Evolutionary conservation across 2,113 vertebrate species (phyloP), one percentile per base, ranked within the genome.

Genomic region (Suncus etruscus): DNA sequence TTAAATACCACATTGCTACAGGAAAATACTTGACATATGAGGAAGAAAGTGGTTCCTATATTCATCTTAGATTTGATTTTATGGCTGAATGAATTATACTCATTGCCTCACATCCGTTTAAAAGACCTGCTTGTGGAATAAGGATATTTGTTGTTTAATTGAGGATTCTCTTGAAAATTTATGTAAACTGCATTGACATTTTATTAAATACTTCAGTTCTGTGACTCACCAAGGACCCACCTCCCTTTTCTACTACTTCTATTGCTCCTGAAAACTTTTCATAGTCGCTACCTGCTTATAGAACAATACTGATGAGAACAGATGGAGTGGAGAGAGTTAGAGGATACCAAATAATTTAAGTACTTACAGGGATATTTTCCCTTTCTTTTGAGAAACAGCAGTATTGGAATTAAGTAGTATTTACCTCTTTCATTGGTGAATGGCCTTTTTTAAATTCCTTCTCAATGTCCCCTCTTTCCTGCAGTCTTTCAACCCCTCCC

Each of bases 1-100:
- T 84, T 85, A 92, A 95, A 91, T 86, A 80, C 25, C 66, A 68
- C 66, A 54, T 48, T n/a, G 68, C 32, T 75, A 10, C 32, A 87
- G 74, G 54, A n/a, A 82, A 79, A 75, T 45, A 32, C 8, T 18
- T 4, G 48, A 73, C 8, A 9, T 45, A 84, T 91, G 27, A 86
- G 74, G 75, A 76, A 70, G 50, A 81, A 93, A 73, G 7, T 18
- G 8, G 27, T 86, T 80, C 12, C 68, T 91, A 45, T 50, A 77
- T 89, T 89, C 87, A 75, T 84, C 58, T 82, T 31, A 29, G 45
- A 51, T 54, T 39, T 78, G n/a, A 54, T 72, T 93, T 84, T 68
- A 86, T 68, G 61, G 70, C 25, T 79, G 24, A 92, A 24, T 74
- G 69, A 83, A 70, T 91, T 29, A 31, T 2, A 75, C 45, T 74